Evolutionary conservation across 1,140 invertebrate genomes (phyloP).

Genomic region (Agraylea sexmaculata): DNA sequence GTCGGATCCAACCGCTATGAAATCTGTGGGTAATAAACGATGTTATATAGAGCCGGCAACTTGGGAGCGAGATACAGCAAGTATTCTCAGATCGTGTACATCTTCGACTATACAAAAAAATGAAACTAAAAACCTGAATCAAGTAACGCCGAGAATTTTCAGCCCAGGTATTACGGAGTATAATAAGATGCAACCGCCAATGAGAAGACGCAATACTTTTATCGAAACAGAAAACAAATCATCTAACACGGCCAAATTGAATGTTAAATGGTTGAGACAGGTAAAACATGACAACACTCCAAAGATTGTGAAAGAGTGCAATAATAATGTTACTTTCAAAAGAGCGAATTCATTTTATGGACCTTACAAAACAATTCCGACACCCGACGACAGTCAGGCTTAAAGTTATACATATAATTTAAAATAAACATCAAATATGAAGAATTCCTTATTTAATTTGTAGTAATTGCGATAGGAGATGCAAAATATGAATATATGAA

Average conservation of each 20-base stretch:
- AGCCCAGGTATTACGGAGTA: constrained; percentile 19
- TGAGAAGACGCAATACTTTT: constrained; percentile 9
- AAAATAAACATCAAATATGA: too few species aligned
- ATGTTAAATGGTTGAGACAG: constrained; percentile 17
- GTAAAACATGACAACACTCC: constrained; percentile 12
- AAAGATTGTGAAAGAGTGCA: constrained; percentile 4
- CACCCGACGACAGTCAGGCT: neutral
- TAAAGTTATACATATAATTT: neutral
- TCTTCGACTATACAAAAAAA: constrained; percentile 12
- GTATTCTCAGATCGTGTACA: constrained; percentile 17
- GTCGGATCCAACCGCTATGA: constrained; percentile 23
- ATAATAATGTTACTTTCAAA: neutral
- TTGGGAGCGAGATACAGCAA: constrained; percentile 28
- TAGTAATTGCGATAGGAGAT: too few species aligned
- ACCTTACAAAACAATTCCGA: constrained; percentile 7
- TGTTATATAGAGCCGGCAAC: constrained; percentile 39
- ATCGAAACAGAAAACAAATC: constrained; percentile 10
- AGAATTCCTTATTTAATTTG: too few species aligned
- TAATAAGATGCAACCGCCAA: constrained; percentile 34
- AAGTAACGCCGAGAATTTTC: constrained; percentile 20
- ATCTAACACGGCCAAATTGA: constrained; percentile 15
- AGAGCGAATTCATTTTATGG: constrained; percentile 2
- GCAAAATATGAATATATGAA: too few species aligned
- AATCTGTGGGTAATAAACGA: constrained; percentile 39
- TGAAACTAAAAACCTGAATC: constrained; percentile 10